Evolutionary conservation across 2,797 vertebrate genomes (phyloP).

Genomic region (Aselliscus stoliczkanus): DNA sequence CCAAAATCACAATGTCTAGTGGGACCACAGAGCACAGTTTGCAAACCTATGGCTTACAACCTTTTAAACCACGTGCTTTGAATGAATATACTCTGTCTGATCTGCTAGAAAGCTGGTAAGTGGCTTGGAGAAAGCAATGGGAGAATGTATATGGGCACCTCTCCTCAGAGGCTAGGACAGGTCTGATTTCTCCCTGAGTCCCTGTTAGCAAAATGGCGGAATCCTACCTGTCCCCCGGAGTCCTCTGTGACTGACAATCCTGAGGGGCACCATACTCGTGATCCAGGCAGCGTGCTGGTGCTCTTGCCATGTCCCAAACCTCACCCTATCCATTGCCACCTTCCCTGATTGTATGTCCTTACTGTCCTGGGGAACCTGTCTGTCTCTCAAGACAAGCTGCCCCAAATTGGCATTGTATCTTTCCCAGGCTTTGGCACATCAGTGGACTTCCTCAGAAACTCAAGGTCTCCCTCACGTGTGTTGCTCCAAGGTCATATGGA

Average conservation of each 20-base stretch:
- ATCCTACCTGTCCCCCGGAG: background rate
- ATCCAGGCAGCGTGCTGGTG: background rate
- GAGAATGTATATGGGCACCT: background rate
- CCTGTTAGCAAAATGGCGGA: background rate
- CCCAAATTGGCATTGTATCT: background rate
- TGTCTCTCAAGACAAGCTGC: background rate
- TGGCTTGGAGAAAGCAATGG: background rate
- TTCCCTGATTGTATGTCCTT: background rate
- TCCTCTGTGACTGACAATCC: background rate
- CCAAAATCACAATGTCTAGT: background rate
- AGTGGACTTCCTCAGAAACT: background rate
- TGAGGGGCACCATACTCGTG: background rate
- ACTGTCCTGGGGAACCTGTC: background rate
- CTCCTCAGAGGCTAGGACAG: background rate
- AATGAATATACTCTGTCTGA: background rate
- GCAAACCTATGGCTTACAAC: background rate
- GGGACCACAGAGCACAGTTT: background rate
- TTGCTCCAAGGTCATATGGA: background rate
- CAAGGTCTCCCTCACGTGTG: background rate
- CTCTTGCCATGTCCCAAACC: background rate
- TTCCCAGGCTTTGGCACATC: background rate
- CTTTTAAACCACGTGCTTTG: background rate
- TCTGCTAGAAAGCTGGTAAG: background rate
- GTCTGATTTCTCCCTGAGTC: background rate
- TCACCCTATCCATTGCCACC: background rate